Base-by-base conservation (phyloP, 2,113 vertebrate genomes). In the Origma solitaria region DNA sequence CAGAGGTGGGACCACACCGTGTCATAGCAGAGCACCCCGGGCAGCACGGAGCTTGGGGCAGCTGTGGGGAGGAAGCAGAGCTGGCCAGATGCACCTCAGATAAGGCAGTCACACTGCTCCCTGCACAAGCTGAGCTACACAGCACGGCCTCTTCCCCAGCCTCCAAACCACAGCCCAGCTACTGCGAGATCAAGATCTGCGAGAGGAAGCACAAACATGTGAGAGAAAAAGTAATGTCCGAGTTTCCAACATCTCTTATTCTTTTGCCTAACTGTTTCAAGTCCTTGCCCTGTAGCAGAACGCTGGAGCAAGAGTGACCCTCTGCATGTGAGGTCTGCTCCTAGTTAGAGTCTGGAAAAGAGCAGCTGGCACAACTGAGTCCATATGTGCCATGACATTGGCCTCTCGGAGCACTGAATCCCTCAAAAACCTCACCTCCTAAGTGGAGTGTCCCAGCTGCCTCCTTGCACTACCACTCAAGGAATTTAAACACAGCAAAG, bases 1-100 rank as follows among this genome's bases (percentile, higher is more conserved):
- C 3, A 1, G 97, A 94, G 91, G 66, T 86, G 40, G 78, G 94
- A 97, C 98, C 98, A 98, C 85, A 98, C 86, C 96, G 98, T 35
- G 58, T 97, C 82, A 65, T 97, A 98, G 90, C 93, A 98, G 69
- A 98, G 77, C 57, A 98, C 90, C 10, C 65, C 94, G 7, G 98
- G 82, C 0, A 98, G 98, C 65, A 89, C 96, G 79, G 98, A 98
- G 49, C 97, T 89, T 10, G 83, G 98, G 98, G 40, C 33, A 53
- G 97, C 75, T 98, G 97, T 97, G 83, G 27, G 60, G 84, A 73
- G 57, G 77, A 91, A 87, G 58, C 20, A 49, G 58, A 62, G 49
- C 24, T 49, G 73, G 44, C 54, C 77, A 65, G 71, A 56, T 79
- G 33, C 0, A 1, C 30, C 27, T 57, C 35, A 27, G 79, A 68